Evolutionary conservation across 92 coral and sea anemone species (phyloP), one percentile per base, ranked within the genome.

Genomic region (Plumapathes pennacea): DNA sequence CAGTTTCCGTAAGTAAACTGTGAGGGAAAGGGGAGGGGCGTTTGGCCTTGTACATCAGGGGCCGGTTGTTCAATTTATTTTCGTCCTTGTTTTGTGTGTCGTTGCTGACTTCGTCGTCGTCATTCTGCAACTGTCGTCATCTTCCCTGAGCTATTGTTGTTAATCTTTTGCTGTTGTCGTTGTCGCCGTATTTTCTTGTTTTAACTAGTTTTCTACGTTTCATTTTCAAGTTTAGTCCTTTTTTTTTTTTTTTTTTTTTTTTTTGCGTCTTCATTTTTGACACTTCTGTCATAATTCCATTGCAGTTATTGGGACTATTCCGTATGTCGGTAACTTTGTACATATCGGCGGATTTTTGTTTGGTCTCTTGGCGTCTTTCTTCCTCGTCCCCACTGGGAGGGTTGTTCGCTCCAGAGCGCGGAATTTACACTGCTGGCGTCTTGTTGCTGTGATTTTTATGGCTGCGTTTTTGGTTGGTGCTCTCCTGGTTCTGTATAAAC

Each of bases 271-370:
- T 25, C 25, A 17, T 12, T 13, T 31, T 19, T 21, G 25, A n/a
- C n/a, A n/a, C n/a, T n/a, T n/a, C n/a, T n/a, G n/a, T n/a, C n/a
- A n/a, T n/a, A n/a, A n/a, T n/a, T 32, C 42, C 39, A 31, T 47
- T 48, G 25, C 60, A 87, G 96, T 53, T 4, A 14, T 82, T 2
- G 96, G 96, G n/a, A 87, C 96, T 5, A 57, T 87, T 4, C 96
- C 96, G 0, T 87, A 82, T 72, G 69, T 87, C 32, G 96, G 96
- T 10, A 87, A 87, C 69, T 87, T 87, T 53, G 96, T 87, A 5
- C 96, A 87, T 42, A 66, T 87, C 9, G 96, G 96, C 18, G 96
- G 96, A 3, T 87, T 87, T 32, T 6, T 87, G 25, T 87, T 87
- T 48, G 96, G 96, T 22, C 7, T 82, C 26, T 43, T 87, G 14